Base-by-base conservation (phyloP, 2,113 vertebrate species). In the Siniperca knerii region DNA sequence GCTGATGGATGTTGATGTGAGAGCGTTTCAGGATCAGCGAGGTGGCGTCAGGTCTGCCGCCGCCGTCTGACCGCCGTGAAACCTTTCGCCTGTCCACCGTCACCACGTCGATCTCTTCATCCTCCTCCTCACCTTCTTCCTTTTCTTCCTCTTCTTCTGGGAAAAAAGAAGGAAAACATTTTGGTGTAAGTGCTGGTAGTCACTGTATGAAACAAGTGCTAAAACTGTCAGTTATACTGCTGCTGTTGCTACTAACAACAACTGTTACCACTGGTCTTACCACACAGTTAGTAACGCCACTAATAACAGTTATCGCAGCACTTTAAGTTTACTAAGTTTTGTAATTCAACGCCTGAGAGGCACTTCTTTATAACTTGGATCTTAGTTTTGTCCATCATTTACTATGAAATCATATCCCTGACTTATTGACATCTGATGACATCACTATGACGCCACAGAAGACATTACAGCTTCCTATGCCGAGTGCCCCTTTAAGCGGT, bases 61-160 rank as follows among this genome's bases (percentile, higher is more conserved):
- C 0, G 25, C 1, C 0, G 48, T 23, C 52, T 4, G 93, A 93
- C 80, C 95, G 96, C 79, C 89, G 96, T 11, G 94, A 87, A 0
- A 93, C 81, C 48, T 94, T 96, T 12, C 96, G 95, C 20, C 95
- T 95, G 79, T 97, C 97, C 82, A 97, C 96, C 0, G 97, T 98
- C 73, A 98, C 98, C 0, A 98, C 97, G 75, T 98, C 97, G 0
- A 98, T 96, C 94, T 99, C 98, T 58, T 97, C 97, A 0, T 97
- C 97, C 50, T 4, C 62, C 50, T 4, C 62, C 20, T 65, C 33
- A 0, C 4, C 71, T 0, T 1, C 71, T 8, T 74, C 70, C 1
- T 75, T 33, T 0, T 96, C 97, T 29, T 97, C 96, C 83, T 86
- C 79, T 37, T 96, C 96, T 57, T 97, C 96, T 86, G 97, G 93